Conservation (phyloP, 2,888 invertebrate species). For the Lepeophtheirus nordmannii region DNA sequence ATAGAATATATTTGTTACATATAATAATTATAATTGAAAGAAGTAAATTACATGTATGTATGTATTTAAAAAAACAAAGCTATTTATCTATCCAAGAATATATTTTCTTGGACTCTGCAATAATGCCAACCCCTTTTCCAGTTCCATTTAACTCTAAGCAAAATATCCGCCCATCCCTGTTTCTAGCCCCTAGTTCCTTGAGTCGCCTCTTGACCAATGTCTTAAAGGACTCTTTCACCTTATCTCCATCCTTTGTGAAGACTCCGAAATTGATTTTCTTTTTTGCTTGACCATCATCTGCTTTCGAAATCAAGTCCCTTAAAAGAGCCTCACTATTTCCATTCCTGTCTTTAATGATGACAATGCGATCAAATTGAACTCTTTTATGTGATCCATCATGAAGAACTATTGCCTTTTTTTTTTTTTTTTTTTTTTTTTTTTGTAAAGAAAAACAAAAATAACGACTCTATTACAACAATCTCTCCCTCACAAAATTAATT, state of each 20-base stretch:
- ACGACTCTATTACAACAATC: not conserved
- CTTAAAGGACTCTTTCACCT: not conserved
- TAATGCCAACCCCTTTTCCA: slow-evolving; percentile 12
- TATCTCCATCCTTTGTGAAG: not conserved
- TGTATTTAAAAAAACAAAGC: not conserved
- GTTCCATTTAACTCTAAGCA: slow-evolving; percentile 14
- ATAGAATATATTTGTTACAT: no score
- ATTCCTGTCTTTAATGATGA: not conserved
- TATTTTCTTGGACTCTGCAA: not conserved
- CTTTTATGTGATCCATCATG: not conserved
- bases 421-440: no score
- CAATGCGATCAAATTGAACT: not conserved
- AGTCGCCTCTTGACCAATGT: not conserved
- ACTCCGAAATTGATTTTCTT: not conserved
- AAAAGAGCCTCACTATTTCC: not conserved
- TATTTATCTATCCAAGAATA: slow-evolving; percentile 13
- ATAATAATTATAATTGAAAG: not conserved
- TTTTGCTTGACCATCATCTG: not conserved
- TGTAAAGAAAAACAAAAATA: not conserved
- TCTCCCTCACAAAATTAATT: no score
- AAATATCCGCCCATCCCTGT: slow-evolving; percentile 6
- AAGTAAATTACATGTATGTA: not conserved
- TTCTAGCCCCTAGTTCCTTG: not conserved
- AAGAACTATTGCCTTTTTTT: not conserved
- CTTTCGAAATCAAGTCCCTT: not conserved